These are phyloP conservation scores for Struthidea cinerea DNA, from an alignment of 2,113 vertebrate species.

Conservation along the genomic window DNA sequence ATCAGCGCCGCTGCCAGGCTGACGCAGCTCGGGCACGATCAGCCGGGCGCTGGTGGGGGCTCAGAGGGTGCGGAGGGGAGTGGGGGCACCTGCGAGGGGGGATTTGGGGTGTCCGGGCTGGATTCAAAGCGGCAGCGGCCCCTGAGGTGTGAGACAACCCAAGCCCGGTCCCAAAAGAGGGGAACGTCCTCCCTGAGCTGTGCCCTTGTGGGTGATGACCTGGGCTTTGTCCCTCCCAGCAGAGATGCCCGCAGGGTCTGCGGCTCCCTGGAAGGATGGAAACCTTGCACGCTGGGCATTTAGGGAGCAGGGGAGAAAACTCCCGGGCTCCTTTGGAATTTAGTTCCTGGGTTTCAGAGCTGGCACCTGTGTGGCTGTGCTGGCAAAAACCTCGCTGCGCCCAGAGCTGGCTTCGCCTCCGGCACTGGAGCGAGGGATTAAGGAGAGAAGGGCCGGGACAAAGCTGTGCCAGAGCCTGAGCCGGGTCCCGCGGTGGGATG, in stretches of 20 bases:
- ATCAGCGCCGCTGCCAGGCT: background rate
- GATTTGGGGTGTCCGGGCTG: background rate
- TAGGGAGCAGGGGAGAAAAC: background rate
- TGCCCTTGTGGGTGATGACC: fast-evolving
- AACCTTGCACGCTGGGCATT: fast-evolving
- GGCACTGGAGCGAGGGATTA: background rate
- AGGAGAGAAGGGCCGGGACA: background rate
- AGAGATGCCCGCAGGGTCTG: fast-evolving
- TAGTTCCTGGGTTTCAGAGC: background rate
- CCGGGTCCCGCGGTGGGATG: background rate
- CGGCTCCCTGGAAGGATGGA: background rate
- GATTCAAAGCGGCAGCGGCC: background rate
- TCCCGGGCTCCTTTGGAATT: background rate
- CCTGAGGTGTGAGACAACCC: background rate
- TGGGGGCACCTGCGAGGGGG: background rate
- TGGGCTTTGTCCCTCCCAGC: background rate
- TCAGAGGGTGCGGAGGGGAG: fast-evolving
- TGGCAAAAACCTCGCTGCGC: background rate
- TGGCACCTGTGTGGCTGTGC: background rate
- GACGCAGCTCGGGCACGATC: background rate
- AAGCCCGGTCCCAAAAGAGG: background rate
- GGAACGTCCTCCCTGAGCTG: background rate
- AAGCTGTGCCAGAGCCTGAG: background rate
- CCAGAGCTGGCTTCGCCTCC: background rate
- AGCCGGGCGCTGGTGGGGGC: background rate